phyloP scores from a whole-genome alignment of 1,140 invertebrate genomes.

The Copidosoma floridanum region DNA sequence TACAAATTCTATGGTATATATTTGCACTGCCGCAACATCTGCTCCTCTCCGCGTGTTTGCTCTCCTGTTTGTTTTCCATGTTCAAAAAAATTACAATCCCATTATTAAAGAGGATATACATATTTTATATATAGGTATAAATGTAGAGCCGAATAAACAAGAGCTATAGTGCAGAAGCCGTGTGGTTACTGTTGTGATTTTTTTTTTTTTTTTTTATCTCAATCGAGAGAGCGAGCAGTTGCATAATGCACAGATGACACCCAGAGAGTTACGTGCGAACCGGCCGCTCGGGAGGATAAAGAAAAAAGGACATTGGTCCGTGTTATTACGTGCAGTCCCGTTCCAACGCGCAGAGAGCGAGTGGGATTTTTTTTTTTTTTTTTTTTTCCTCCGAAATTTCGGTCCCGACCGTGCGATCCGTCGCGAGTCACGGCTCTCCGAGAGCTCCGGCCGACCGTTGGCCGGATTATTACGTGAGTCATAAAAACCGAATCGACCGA shows the following conservation, averaged over 20 bases:
- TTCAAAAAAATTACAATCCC: not conserved
- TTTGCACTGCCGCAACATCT: conserved; percentile 14
- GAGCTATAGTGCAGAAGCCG: too few species aligned
- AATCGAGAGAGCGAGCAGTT: conserved; percentile 1
- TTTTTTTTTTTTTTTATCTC: too few species aligned
- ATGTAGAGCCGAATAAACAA: too few species aligned
- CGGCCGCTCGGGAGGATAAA: conserved; percentile 10
- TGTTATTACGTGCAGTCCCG: too few species aligned
- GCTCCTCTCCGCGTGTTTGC: not conserved
- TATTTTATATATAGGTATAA: too few species aligned
- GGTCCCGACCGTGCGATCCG: conserved; percentile 17
- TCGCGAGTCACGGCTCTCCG: conserved; percentile 13
- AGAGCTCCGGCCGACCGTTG: too few species aligned
- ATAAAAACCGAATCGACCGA: conserved; percentile 33
- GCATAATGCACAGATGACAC: conserved; percentile 13
- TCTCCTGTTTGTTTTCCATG: conserved; percentile 14
- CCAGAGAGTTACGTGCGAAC: conserved; percentile 14
- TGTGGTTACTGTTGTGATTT: too few species aligned
- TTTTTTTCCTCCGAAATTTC: conserved; percentile 19
- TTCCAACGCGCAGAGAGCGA: conserved; percentile 21
- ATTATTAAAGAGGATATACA: conserved; percentile 1
- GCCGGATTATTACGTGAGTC: too few species aligned
- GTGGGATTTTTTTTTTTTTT: conserved; percentile 11
- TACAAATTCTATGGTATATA: too few species aligned
- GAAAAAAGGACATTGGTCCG: not conserved